Evolutionary conservation across 1,140 invertebrate genomes (phyloP).

Genomic region (Solenopsis invicta): DNA sequence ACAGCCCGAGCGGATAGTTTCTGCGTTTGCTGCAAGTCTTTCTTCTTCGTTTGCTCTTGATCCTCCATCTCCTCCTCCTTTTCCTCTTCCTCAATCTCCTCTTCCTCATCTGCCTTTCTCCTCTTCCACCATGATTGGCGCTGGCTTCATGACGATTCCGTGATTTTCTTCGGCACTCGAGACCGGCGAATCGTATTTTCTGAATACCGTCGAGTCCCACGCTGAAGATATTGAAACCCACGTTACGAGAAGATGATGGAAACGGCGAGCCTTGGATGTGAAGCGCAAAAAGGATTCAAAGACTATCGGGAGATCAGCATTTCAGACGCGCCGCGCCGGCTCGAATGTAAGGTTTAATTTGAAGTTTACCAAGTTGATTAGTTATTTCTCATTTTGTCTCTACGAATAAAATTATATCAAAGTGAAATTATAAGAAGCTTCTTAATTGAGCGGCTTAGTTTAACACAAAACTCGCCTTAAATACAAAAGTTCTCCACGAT

Average conservation of each 20-base stretch:
- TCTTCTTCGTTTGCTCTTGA: slow-evolving; percentile 61
- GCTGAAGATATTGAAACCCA: slow-evolving; percentile 37
- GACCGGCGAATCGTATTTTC: slow-evolving; percentile 69
- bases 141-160: slow-evolving; percentile 58
- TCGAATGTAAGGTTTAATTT: neutral
- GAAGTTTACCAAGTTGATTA: neutral
- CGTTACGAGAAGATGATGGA: slow-evolving; percentile 44
- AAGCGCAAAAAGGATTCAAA: slow-evolving; percentile 14
- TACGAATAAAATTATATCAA: neutral
- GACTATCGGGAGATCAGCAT: slow-evolving; percentile 16
- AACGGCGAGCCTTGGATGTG: slow-evolving; percentile 6
- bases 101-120: slow-evolving; percentile 55
- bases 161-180: slow-evolving; percentile 69
- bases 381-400: neutral
- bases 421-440: neutral
- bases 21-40: slow-evolving; percentile 74
- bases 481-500: neutral
- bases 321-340: neutral
- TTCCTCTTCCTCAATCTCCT: neutral
- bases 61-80: slow-evolving; percentile 39
- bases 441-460: neutral
- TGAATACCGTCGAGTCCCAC: slow-evolving; percentile 50
- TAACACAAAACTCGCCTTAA: neutral
- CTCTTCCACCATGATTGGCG: slow-evolving; percentile 42
- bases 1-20: slow-evolving; percentile 56